Evolutionary conservation across 2,888 invertebrate species (phyloP), one percentile per base, ranked within the genome.

Genomic region (Cheilosia soror): DNA sequence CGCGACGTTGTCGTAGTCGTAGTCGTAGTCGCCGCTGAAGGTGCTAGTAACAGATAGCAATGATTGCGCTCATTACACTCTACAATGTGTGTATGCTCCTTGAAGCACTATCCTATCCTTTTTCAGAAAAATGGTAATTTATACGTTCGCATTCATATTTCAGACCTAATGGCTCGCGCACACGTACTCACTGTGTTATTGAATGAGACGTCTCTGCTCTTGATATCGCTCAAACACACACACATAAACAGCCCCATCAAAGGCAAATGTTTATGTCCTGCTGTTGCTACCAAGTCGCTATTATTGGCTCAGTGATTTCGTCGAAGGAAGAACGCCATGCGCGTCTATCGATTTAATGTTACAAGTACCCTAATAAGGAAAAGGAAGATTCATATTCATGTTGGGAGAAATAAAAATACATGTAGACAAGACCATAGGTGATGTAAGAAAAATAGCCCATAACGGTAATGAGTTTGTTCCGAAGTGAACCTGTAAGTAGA

Each of bases 31-130:
- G 42, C 40, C 49, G 53, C 42, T 44, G 29, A 44, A 62, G 63
- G 60, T 72, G 51, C 33, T 71, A 63, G 81, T 76, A 76, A 76
- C 75, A 81, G 58, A 76, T 71, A 84, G 69, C 68, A 75, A 78
- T 79, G 79, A 84, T 79, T 84, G 73, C 63, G 78, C 83, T 84
- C 83, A 79, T 84, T 84, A 83, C 51, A 58, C 51, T 47, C 47
- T 62, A 62, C 63, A 62, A 60, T 58, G 71, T 72, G 63, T 60
- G 55, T 72, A 44, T 57, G 69, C 65, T 80, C 79, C 53, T 73
- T 62, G 44, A 49, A 71, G 47, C 42, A 42, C 3, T 13, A 37
- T 31, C 33, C 42, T 20, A 20, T 33, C 42, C 49, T 55, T 62
- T 60, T 76, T 6, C n/a, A 25, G 11, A 51, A 51, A 69, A 84